Evolutionary conservation across 2,113 vertebrate genomes (phyloP).

Genomic region (Salvelinus fontinalis): DNA sequence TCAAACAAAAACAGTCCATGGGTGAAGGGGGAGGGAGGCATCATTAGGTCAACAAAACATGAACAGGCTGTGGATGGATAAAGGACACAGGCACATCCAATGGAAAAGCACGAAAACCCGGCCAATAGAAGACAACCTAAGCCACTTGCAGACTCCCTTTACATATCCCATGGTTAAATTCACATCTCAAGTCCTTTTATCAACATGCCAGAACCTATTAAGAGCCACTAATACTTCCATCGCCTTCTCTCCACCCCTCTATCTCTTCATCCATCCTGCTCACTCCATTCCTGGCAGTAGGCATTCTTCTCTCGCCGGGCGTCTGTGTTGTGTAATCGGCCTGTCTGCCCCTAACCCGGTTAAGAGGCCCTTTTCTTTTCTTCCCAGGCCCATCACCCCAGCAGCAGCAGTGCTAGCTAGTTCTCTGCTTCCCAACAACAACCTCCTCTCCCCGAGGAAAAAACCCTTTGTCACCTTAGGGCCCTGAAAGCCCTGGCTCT

Average conservation of each 20-base stretch:
- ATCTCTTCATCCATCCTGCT: conserved; percentile 50
- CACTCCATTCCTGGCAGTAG: conserved; percentile 57
- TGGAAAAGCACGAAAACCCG: not conserved
- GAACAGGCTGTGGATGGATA: not conserved
- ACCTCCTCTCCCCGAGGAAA: conserved; percentile 26
- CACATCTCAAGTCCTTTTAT: not conserved
- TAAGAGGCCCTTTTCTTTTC: conserved; percentile 61
- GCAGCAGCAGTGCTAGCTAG: not conserved
- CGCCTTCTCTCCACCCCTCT: conserved; percentile 44
- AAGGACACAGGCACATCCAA: not conserved
- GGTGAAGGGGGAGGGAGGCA: conserved; percentile 25
- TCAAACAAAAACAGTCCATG: conserved; percentile 15
- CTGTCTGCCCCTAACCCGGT: conserved; percentile 75
- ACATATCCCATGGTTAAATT: not conserved
- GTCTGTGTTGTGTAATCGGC: conserved; percentile 70
- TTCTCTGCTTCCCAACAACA: conserved; percentile 28
- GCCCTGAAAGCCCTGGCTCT: conserved; percentile 68
- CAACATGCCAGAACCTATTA: not conserved
- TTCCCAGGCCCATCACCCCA: conserved; percentile 53
- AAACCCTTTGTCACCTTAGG: conserved; percentile 75
- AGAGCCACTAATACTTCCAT: not conserved
- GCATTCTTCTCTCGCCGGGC: conserved; percentile 52
- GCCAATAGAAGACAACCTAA: not conserved
- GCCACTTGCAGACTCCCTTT: not conserved
- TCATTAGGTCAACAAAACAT: not conserved